phyloP scores from a whole-genome alignment of 2,113 vertebrate species.

The Phylloscopus whistleri region DNA sequence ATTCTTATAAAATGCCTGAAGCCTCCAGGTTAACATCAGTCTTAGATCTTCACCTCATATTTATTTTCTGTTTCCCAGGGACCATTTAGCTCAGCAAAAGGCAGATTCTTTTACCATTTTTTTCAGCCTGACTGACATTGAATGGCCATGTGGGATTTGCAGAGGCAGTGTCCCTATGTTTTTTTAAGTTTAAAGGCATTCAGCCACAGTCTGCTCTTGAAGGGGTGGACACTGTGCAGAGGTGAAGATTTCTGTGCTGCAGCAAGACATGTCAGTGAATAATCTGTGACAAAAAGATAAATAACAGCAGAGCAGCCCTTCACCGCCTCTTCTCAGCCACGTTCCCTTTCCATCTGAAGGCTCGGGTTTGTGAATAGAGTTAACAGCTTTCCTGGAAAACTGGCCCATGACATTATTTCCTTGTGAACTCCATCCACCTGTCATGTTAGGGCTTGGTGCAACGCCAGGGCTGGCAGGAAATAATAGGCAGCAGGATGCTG shows the following conservation, averaged over 20 bases:
- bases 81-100: not conserved
- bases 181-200: not conserved
- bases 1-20: not conserved
- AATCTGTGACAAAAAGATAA: not conserved
- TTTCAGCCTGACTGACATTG: not conserved
- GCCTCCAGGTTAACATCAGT: not conserved
- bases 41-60: not conserved
- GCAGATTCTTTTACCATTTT: not conserved
- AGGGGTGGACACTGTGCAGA: not conserved
- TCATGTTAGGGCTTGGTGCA: conserved; percentile 76
- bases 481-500: conserved; percentile 85
- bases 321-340: conserved; percentile 1
- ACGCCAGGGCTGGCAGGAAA: conserved; percentile 82
- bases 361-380: conserved; percentile 64
- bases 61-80: not conserved
- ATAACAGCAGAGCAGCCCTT: not conserved
- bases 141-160: not conserved
- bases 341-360: conserved; percentile 55
- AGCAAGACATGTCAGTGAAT: not conserved
- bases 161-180: not conserved
- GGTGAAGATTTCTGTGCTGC: conserved; percentile 3
- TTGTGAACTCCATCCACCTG: conserved; percentile 85
- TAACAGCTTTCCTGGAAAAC: conserved; percentile 82
- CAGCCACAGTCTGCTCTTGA: not conserved
- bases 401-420: conserved; percentile 77